Evolutionary conservation across 2,888 invertebrate species (phyloP), one percentile per base, ranked within the genome.

Genomic region (Gibbula magus): DNA sequence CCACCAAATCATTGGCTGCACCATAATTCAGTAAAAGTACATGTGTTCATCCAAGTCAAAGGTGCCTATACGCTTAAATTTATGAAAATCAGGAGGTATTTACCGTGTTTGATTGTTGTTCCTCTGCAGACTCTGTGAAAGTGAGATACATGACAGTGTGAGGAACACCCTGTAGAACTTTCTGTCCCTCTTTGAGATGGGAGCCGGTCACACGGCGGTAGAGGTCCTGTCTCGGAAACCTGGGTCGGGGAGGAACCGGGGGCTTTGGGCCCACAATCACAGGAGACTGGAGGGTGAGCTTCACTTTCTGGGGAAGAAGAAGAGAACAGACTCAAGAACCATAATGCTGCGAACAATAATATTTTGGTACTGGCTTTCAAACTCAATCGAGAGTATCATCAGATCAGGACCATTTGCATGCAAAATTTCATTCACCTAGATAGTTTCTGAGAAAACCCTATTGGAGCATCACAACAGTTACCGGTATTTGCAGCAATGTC

Each of bases 201-300:
- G 75, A 78, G 35, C 83, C 82, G 13, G 80, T 75, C 1, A 82
- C 79, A 20, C 79, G 80, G 18, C 73, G 74, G 75, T 83, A 84
- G 20, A 85, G 81, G 52, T 85, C 86, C 81, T 29, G 84, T 75
- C 45, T 85, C n/a, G 79, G 78, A 16, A 78, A 56, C 18, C 61
- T 39, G 20, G 78, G 76, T 35, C 51, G 25, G 0, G 74, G 83
- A 1, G 85, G 81, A 13, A 84, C 81, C 7, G 87, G 80, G 53
- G 85, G 83, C 67, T 88, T 88, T n/a, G 90, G 89, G 10, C 90
- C 89, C 52, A 90, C 86, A 10, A 90, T 89, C 76, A 86, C 85
- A 16, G 90, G 90, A 10, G 86, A 86, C 84, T 89, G 89, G 78
- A 90, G 88, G 8, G 90, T 89, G 29, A 90, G 79, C 70, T 87